Conservation (phyloP, 2,888 invertebrate species). For the Drosophila kanekoi region DNA sequence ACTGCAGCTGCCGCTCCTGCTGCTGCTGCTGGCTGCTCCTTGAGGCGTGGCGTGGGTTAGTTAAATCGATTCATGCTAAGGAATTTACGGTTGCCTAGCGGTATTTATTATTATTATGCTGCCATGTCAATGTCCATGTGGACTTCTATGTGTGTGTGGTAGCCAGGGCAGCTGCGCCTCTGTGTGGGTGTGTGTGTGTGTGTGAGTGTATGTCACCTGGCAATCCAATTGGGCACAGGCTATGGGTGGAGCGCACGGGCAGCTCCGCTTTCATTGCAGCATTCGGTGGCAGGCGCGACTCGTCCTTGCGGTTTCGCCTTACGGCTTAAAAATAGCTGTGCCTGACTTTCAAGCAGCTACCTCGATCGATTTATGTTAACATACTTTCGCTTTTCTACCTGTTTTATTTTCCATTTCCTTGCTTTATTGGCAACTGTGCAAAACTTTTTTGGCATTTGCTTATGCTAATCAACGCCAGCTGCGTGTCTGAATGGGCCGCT, state of each 20-base stretch:
- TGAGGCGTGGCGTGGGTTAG: constrained; percentile 41
- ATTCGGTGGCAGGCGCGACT: constrained; percentile 60
- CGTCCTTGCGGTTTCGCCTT: constrained; percentile 64
- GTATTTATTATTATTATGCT: constrained; percentile 72
- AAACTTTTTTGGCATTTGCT: constrained; percentile 56
- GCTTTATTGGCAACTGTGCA: constrained; percentile 52
- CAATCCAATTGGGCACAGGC: constrained; percentile 54
- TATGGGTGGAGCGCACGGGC: constrained; percentile 9
- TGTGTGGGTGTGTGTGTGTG: constrained; percentile 3
- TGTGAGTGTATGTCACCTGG: constrained; percentile 49
- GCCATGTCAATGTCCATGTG: constrained; percentile 14
- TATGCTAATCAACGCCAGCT: constrained; percentile 69
- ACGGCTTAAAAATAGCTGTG: constrained; percentile 68
- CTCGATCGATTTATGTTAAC: constrained; percentile 75
- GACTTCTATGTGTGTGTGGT: constrained; percentile 20
- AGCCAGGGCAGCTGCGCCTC: constrained; percentile 19
- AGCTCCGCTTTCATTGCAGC: constrained; percentile 37
- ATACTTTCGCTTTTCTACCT: constrained; percentile 75
- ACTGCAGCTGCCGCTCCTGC: constrained; percentile 27
- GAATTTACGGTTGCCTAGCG: constrained; percentile 79
- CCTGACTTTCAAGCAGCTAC: constrained; percentile 57
- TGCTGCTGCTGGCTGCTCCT: constrained; percentile 20
- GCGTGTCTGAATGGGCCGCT: constrained; percentile 39
- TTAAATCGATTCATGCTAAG: constrained; percentile 81
- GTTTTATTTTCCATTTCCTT: constrained; percentile 19